A percentile compares a stretch with the other conserved stretches of the same genome.
phyloP scores from a whole-genome alignment of 2,797 vertebrate species.

The Oophaga sylvatica region DNA sequence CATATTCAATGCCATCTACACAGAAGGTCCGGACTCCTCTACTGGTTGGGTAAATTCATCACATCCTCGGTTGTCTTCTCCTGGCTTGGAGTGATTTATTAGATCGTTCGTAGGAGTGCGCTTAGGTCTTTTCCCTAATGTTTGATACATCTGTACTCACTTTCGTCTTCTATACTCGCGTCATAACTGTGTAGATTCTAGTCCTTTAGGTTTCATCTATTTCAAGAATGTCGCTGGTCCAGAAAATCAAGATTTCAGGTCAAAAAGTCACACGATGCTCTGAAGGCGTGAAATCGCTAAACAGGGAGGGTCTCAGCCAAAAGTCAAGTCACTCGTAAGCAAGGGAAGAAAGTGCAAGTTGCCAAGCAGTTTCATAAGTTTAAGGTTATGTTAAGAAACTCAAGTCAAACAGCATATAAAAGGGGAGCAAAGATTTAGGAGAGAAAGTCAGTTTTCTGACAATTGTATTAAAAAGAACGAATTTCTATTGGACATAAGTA shows the following conservation, averaged over 20 bases:
- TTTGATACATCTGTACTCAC: background rate
- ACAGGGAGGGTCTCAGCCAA: background rate
- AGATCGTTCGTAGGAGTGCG: background rate
- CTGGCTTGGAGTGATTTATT: too few relatives aligned
- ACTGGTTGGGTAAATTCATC: background rate
- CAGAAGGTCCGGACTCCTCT: background rate
- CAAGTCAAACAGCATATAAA: too few relatives aligned
- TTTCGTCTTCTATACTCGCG: background rate
- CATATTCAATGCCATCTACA: background rate
- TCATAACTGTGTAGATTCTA: background rate
- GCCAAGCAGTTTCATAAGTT: too few relatives aligned
- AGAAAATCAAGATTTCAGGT: conserved; percentile 51
- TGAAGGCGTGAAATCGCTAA: background rate
- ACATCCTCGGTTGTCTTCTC: background rate
- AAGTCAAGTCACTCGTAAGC: background rate
- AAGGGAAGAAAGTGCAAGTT: background rate
- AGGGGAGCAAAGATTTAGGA: too few relatives aligned
- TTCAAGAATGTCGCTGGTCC: conserved; percentile 24
- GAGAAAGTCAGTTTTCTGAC: too few relatives aligned
- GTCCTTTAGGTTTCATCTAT: conserved; percentile 14
- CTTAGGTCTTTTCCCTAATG: background rate
- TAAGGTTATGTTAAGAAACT: too few relatives aligned
- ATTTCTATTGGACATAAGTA: too few relatives aligned
- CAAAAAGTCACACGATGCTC: background rate
- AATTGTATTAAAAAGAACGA: too few relatives aligned